phyloP scores from a whole-genome alignment of 2,888 invertebrate genomes.

The Acheta domesticus region DNA sequence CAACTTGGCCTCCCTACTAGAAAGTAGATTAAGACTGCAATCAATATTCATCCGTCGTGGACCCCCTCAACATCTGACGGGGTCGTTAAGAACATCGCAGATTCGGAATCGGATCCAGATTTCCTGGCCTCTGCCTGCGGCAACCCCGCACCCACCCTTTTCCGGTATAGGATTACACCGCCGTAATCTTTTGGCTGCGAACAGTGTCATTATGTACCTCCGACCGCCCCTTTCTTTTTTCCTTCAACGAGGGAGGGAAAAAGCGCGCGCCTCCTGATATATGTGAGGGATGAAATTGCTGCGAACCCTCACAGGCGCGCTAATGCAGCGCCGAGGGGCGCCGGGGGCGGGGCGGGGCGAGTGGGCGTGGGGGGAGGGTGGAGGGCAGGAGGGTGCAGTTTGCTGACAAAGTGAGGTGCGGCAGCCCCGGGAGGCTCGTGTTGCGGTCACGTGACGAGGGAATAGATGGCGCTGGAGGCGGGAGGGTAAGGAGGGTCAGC shows the following conservation, averaged over 20 bases:
- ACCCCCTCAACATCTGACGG: not conserved
- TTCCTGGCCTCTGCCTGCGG: not conserved
- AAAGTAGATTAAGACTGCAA: not conserved
- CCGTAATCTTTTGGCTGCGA: conserved; percentile 9
- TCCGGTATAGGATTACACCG: conserved; percentile 18
- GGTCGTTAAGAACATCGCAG: not conserved
- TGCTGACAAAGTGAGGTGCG: conserved; percentile 18
- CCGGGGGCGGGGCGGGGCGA: not conserved
- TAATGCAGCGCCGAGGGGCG: not conserved
- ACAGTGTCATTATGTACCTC: conserved; percentile 7
- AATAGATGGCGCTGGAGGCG: not conserved
- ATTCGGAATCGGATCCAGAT: not conserved
- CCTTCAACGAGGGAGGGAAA: not conserved
- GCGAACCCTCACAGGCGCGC: not conserved
- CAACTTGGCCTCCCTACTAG: not conserved
- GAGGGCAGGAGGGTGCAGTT: not conserved
- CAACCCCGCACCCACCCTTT: not conserved
- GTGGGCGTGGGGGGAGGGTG: not conserved
- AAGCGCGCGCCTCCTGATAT: not conserved
- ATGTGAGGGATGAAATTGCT: conserved; percentile 18
- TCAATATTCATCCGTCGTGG: not conserved
- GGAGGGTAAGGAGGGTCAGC: not conserved
- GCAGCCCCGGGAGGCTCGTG: conserved; percentile 5
- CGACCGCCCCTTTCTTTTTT: conserved; percentile 1
- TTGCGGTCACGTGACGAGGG: not conserved